Evolutionary conservation across 2,113 vertebrate species (phyloP).

Genomic region (Chiloscyllium plagiosum): DNA sequence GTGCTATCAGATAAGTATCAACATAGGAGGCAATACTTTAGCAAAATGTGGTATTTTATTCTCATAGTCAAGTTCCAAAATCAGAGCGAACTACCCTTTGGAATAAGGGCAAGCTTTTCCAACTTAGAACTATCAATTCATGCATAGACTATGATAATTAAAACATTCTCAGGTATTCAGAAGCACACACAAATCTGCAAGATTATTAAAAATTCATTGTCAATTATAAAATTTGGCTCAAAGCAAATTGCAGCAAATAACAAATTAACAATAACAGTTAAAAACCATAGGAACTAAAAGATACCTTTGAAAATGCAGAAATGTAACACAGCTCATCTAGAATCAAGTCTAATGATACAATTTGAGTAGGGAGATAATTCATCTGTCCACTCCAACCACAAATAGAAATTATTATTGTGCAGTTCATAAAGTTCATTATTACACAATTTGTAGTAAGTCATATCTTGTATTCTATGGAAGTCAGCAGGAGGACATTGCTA

Average conservation of each 20-base stretch:
- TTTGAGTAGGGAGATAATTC: neutral
- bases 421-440: neutral
- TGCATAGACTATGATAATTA: neutral
- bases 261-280: neutral
- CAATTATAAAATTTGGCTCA: neutral
- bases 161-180: neutral
- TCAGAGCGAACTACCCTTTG: neutral
- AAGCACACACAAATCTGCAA: neutral
- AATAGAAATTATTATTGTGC: neutral
- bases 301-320: neutral
- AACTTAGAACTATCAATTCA: neutral
- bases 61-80: neutral
- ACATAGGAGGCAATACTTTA: neutral
- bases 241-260: neutral
- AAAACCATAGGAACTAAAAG: neutral
- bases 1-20: neutral
- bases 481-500: neutral
- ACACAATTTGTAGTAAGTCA: neutral
- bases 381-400: neutral
- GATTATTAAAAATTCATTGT: neutral
- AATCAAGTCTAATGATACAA: neutral
- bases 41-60: neutral
- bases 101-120: neutral
- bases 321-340: neutral
- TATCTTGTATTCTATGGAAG: neutral